phyloP scores from a whole-genome alignment of 2,888 invertebrate species.

The Cantharis rustica region DNA sequence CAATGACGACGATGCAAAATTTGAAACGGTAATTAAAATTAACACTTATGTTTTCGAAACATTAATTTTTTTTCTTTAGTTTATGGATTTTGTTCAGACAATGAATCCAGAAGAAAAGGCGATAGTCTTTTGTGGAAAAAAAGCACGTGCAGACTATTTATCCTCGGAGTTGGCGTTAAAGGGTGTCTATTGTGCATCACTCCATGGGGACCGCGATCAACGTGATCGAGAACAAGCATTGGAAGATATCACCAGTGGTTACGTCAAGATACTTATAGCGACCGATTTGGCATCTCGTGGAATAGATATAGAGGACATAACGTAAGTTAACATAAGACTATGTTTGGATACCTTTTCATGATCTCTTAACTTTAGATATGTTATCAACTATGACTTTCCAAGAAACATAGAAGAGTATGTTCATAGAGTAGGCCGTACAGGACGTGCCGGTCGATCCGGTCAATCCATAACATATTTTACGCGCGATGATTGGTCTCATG shows the following conservation, averaged over 20 bases:
- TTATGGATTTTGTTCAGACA: conserved; percentile 70
- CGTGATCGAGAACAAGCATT: conserved; percentile 80
- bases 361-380: conserved; percentile 62
- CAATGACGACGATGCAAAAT: conserved; percentile 71
- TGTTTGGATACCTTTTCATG: neutral
- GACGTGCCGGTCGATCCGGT: conserved; percentile 86
- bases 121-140: conserved; percentile 90
- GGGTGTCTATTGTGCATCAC: conserved; percentile 74
- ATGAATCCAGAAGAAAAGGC: conserved; percentile 81
- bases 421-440: conserved; percentile 94
- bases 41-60: neutral
- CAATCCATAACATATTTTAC: conserved; percentile 83
- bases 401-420: conserved; percentile 95
- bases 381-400: conserved; percentile 93
- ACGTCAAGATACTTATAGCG: conserved; percentile 83
- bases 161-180: conserved; percentile 76
- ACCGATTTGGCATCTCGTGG: conserved; percentile 96
- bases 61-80: conserved; percentile 48
- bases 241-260: conserved; percentile 78
- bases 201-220: conserved; percentile 88
- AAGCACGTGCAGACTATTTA: conserved; percentile 81
- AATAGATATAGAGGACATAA: conserved; percentile 86
- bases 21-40: conserved; percentile 58
- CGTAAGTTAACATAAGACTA: conserved; percentile 56
- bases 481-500: conserved; percentile 80